Conservation (phyloP, 2,797 vertebrate species). For the Amblyopsis hoosieri region DNA sequence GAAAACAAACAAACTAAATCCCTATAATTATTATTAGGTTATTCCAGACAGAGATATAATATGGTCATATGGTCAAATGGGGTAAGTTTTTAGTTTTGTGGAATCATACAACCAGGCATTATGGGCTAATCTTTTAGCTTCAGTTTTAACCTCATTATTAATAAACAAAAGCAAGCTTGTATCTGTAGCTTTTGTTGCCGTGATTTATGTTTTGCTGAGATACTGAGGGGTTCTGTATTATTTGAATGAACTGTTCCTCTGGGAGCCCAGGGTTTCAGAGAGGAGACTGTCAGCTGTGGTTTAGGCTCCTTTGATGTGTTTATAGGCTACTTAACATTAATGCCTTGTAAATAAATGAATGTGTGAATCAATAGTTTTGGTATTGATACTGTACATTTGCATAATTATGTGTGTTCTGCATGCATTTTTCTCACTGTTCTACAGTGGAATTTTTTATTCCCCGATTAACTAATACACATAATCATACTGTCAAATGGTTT, state of each 20-base stretch:
- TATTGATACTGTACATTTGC: constrained; percentile 34
- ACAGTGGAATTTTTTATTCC: constrained; percentile 3
- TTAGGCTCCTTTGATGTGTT: constrained; percentile 51
- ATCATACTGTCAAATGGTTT: constrained; percentile 1
- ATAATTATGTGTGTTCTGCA: constrained; percentile 7
- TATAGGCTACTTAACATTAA: constrained; percentile 36
- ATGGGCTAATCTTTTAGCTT: constrained; percentile 67
- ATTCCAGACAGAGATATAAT: constrained; percentile 41
- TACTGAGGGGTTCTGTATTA: constrained; percentile 63
- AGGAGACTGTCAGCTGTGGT: constrained; percentile 58
- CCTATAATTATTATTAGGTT: constrained; percentile 27
- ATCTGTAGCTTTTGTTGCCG: constrained; percentile 64
- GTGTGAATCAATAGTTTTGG: constrained; percentile 26
- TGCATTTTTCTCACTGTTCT: constrained; percentile 2
- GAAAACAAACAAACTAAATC: constrained; percentile 36
- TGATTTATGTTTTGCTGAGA: constrained; percentile 71
- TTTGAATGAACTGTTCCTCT: constrained; percentile 52
- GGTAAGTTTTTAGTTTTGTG: constrained; percentile 58
- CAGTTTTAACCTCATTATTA: constrained; percentile 73
- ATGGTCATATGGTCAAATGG: constrained; percentile 45
- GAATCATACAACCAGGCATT: constrained; percentile 46
- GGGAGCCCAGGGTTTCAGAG: constrained; percentile 40
- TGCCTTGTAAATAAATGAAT: constrained; percentile 47
- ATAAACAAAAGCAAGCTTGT: constrained; percentile 61
- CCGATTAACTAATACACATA: neutral